A percentile compares a stretch with the other conserved stretches of the same genome.
Conservation (phyloP, 2,797 vertebrate species). For the Cossypha polioptera region DNA sequence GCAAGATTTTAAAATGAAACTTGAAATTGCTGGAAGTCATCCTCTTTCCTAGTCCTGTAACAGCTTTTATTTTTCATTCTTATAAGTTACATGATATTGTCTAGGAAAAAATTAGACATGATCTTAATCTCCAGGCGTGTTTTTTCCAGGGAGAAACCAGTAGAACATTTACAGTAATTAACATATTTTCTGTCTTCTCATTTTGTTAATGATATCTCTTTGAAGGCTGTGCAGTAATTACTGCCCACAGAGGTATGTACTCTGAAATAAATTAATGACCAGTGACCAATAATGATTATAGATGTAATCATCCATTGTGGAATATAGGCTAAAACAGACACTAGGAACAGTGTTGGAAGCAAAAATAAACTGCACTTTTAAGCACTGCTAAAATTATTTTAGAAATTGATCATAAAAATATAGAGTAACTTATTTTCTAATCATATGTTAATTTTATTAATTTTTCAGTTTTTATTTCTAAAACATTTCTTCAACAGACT, state of each 20-base stretch:
- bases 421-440: not conserved
- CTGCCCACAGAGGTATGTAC: constrained; percentile 76
- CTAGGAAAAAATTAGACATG: constrained; percentile 65
- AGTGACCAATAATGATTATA: constrained; percentile 80
- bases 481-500: not conserved
- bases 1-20: constrained; percentile 21
- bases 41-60: not conserved
- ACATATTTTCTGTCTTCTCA: constrained; percentile 79
- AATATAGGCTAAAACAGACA: constrained; percentile 69
- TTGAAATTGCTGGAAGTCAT: not conserved
- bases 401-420: constrained; percentile 32
- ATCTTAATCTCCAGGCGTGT: constrained; percentile 72
- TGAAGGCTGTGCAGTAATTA: constrained; percentile 78
- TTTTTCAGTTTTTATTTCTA: not conserved
- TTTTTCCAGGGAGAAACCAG: constrained; percentile 73
- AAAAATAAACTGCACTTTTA: constrained; percentile 40
- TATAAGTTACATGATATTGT: constrained; percentile 14
- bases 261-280: constrained; percentile 81
- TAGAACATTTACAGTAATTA: constrained; percentile 78
- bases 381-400: constrained; percentile 44
- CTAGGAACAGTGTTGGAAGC: constrained; percentile 52
- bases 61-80: not conserved
- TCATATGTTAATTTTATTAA: not conserved
- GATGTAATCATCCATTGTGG: constrained; percentile 75
- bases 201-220: constrained; percentile 82